Evolutionary conservation across 2,888 invertebrate species (phyloP).

Genomic region (Drosophila borborema): DNA sequence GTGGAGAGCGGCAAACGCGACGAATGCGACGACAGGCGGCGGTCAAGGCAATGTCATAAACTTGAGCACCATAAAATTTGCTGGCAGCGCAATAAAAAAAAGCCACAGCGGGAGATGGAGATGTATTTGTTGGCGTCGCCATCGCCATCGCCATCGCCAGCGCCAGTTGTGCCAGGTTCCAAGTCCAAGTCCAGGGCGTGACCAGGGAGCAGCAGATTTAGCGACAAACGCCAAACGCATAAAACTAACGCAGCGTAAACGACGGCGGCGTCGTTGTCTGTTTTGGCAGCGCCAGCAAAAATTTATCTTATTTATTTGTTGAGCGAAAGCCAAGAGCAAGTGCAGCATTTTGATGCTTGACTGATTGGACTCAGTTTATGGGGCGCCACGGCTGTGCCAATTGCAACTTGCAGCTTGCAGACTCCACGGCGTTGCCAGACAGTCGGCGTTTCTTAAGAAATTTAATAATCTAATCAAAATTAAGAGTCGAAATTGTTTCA

Average conservation of each 20-base stretch:
- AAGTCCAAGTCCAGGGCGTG: slow-evolving; percentile 66
- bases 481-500: no score
- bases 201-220: slow-evolving; percentile 61
- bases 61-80: slow-evolving; percentile 85
- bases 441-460: not conserved
- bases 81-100: slow-evolving; percentile 83
- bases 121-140: slow-evolving; percentile 23
- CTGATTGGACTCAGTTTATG: slow-evolving; percentile 71
- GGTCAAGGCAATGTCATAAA: slow-evolving; percentile 83
- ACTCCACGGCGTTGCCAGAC: slow-evolving; percentile 26
- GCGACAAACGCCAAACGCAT: slow-evolving; percentile 76
- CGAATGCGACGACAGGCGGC: slow-evolving; percentile 42
- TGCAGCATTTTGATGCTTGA: slow-evolving; percentile 82
- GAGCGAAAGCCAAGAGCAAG: slow-evolving; percentile 62
- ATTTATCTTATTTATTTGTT: slow-evolving; percentile 80
- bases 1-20: slow-evolving; percentile 9
- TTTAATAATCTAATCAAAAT: not conserved
- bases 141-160: not conserved
- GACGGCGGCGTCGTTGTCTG: slow-evolving; percentile 43
- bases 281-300: slow-evolving; percentile 78
- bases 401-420: slow-evolving; percentile 6
- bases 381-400: slow-evolving; percentile 44
- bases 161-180: slow-evolving; percentile 58
- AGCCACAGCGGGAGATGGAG: slow-evolving; percentile 76
- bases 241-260: slow-evolving; percentile 85